phyloP scores from a whole-genome alignment of 2,113 vertebrate species.

The Isichthys henryi region DNA sequence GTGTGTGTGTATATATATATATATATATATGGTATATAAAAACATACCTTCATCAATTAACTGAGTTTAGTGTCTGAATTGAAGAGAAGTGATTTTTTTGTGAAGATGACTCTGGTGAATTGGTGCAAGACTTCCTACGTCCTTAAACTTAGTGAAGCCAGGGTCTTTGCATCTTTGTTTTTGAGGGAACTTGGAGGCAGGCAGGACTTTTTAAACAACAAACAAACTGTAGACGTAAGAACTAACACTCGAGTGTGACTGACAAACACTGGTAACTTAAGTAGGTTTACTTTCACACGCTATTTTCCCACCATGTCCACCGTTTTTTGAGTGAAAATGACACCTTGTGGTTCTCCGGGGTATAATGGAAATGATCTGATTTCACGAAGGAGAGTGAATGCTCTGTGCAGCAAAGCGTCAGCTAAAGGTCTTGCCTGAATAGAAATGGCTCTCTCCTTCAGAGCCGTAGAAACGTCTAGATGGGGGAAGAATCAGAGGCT shows the following conservation, averaged over 20 bases:
- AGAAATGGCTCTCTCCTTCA: constrained; percentile 11
- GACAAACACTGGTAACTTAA: neutral
- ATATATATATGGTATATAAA: neutral
- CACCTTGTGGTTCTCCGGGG: neutral
- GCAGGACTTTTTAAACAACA: neutral
- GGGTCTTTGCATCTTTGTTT: neutral
- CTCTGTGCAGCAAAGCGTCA: constrained; percentile 6
- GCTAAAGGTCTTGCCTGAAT: constrained; percentile 24
- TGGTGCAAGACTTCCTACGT: neutral
- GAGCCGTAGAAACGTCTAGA: neutral
- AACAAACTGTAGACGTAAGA: neutral
- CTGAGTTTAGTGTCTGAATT: neutral
- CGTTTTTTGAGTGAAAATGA: constrained; percentile 10
- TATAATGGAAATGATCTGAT: constrained; percentile 16
- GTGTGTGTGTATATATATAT: too few relatives aligned
- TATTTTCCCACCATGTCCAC: neutral
- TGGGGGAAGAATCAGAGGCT: neutral
- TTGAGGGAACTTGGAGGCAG: neutral
- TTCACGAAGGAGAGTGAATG: constrained; percentile 9
- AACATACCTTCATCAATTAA: neutral
- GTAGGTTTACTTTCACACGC: neutral
- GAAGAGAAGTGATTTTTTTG: neutral
- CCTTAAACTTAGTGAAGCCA: constrained; percentile 1
- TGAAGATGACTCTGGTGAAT: neutral
- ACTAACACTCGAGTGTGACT: neutral